Conservation (phyloP, 2,113 vertebrate genomes). For the Cichladusa arquata region DNA sequence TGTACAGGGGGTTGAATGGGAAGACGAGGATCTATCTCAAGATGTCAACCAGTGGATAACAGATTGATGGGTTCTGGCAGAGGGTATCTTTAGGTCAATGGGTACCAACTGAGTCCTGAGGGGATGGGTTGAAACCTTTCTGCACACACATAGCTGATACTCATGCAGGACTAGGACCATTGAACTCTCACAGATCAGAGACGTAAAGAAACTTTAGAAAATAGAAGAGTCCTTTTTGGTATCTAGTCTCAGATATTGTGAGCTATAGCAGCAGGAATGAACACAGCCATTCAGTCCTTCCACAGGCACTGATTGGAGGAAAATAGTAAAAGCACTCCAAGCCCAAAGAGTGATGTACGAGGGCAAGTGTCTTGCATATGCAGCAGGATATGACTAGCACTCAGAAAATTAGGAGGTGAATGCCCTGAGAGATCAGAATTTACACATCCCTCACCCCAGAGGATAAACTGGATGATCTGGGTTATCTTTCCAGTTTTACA, state of each 20-base stretch:
- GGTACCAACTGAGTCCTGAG: neutral
- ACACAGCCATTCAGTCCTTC: neutral
- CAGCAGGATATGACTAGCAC: neutral
- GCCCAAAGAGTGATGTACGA: neutral
- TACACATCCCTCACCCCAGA: neutral
- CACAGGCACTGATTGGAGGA: neutral
- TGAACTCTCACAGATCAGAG: neutral
- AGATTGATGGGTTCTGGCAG: neutral
- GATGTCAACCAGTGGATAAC: neutral
- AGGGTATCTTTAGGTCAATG: neutral
- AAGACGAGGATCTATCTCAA: neutral
- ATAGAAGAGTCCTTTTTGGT: neutral
- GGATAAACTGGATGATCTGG: neutral
- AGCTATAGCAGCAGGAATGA: neutral
- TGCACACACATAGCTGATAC: neutral
- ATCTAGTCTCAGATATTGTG: neutral
- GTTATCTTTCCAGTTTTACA: neutral
- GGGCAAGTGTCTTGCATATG: neutral
- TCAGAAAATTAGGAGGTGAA: neutral
- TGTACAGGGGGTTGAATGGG: neutral
- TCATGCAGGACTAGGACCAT: neutral
- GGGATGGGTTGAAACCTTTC: neutral
- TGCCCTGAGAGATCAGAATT: neutral
- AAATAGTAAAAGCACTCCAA: neutral
- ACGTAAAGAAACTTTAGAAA: neutral